Percentiles rank a stretch among this genome's conserved stretches.
These are phyloP conservation scores for Cheilosia grossa DNA, from an alignment of 2,888 invertebrate species.

Conservation along the genomic window DNA sequence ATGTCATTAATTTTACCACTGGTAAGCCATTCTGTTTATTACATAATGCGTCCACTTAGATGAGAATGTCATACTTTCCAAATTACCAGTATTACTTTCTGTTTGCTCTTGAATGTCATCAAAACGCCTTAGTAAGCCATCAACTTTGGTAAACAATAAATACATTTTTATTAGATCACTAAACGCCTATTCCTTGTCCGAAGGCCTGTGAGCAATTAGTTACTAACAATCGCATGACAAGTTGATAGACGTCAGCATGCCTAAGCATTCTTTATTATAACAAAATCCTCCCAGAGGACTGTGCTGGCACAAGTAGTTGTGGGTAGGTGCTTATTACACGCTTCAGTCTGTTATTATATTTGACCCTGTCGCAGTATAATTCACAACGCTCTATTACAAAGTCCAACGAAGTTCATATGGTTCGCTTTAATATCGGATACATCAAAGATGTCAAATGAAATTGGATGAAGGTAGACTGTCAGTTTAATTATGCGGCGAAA, in stretches of 20 bases:
- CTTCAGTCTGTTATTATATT: no score
- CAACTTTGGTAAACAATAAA: neutral
- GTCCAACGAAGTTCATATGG: neutral
- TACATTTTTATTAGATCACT: neutral
- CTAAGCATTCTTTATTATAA: no score
- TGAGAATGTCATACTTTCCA: neutral
- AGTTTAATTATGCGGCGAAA: neutral
- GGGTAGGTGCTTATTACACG: no score
- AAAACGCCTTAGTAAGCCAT: no score
- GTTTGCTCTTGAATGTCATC: neutral
- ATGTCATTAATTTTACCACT: neutral
- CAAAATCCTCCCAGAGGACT: no score
- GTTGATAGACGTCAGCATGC: no score
- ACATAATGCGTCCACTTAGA: neutral
- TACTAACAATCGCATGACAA: no score
- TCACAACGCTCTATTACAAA: no score
- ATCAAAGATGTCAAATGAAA: neutral
- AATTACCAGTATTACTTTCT: neutral
- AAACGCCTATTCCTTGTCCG: neutral
- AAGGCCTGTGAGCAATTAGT: neutral
- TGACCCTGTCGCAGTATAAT: no score
- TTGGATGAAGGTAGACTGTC: neutral
- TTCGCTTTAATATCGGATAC: neutral
- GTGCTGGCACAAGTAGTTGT: no score
- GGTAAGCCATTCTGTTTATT: neutral